A percentile compares a stretch with the other conserved stretches of the same genome.
These are phyloP conservation scores for Lanius collurio DNA, from an alignment of 2,113 vertebrate genomes.

Conservation along the genomic window DNA sequence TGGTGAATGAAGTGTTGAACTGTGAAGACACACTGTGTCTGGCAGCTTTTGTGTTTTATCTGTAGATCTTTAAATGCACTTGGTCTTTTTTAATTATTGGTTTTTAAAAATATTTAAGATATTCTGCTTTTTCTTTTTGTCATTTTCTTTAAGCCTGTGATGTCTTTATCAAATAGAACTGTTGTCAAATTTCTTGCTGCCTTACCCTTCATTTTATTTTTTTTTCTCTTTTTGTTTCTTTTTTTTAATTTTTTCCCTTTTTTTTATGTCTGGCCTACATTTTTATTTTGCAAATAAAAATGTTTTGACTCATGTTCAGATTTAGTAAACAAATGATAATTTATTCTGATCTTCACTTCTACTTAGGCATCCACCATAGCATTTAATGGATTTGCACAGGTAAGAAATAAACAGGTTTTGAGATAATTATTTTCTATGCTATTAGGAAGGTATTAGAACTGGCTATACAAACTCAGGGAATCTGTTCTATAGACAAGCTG, in stretches of 20 bases:
- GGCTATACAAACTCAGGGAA: not conserved
- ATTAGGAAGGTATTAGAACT: not conserved
- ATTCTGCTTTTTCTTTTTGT: not conserved
- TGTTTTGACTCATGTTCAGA: not conserved
- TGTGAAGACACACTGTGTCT: not conserved
- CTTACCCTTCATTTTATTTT: not conserved
- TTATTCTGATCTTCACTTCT: constrained; percentile 65
- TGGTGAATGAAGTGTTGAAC: not conserved
- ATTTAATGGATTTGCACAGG: constrained; percentile 89
- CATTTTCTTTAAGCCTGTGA: constrained; percentile 64
- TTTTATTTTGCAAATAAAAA: constrained; percentile 50
- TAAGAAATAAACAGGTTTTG: constrained; percentile 63
- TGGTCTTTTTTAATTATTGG: not conserved
- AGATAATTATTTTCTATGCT: not conserved
- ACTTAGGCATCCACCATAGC: constrained; percentile 79
- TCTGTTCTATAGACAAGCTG: not conserved
- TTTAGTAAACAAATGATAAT: constrained; percentile 13
- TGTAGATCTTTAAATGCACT: not conserved
- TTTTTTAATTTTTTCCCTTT: not conserved
- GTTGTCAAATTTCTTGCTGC: constrained; percentile 16
- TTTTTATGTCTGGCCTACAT: not conserved
- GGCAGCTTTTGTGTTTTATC: not conserved
- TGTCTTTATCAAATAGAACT: constrained; percentile 10
- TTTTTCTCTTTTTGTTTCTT: not conserved
- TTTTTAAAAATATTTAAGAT: not conserved